Evolutionary conservation across 2,113 vertebrate species (phyloP).

Genomic region (Toxostoma redivivum): DNA sequence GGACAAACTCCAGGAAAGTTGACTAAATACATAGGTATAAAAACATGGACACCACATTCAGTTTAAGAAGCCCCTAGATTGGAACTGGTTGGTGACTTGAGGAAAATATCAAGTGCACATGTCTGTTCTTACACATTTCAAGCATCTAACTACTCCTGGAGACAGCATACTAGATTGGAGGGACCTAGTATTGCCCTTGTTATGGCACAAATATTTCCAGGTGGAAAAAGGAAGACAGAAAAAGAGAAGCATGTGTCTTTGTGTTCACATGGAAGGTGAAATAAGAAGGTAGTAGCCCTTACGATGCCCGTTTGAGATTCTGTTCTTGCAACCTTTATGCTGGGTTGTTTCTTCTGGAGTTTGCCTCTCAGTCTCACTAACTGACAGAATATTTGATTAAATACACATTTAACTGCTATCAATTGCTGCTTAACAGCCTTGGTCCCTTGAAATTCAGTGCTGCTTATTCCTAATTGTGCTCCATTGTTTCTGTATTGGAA

Average conservation of each 20-base stretch:
- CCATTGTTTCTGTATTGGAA: background rate
- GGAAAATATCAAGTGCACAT: background rate
- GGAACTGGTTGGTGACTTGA: background rate
- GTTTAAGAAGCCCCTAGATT: background rate
- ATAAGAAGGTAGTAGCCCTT: background rate
- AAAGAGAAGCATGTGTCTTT: background rate
- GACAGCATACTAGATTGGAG: background rate
- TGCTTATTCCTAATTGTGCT: background rate
- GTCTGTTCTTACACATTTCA: background rate
- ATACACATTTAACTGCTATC: background rate
- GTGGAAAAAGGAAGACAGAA: background rate
- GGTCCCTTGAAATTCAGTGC: background rate
- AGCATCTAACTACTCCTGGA: background rate
- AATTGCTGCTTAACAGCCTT: background rate
- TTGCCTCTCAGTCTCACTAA: background rate
- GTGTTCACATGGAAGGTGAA: background rate
- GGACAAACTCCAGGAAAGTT: background rate
- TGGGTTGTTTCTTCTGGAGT: background rate
- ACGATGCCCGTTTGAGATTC: background rate
- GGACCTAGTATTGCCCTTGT: background rate
- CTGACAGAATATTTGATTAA: background rate
- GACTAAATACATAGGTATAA: background rate
- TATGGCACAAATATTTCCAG: background rate
- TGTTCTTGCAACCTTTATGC: background rate
- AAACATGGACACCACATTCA: background rate